These are phyloP conservation scores for Polypedilum pembai DNA, from an alignment of 1,140 invertebrate genomes.

Conservation along the genomic window DNA sequence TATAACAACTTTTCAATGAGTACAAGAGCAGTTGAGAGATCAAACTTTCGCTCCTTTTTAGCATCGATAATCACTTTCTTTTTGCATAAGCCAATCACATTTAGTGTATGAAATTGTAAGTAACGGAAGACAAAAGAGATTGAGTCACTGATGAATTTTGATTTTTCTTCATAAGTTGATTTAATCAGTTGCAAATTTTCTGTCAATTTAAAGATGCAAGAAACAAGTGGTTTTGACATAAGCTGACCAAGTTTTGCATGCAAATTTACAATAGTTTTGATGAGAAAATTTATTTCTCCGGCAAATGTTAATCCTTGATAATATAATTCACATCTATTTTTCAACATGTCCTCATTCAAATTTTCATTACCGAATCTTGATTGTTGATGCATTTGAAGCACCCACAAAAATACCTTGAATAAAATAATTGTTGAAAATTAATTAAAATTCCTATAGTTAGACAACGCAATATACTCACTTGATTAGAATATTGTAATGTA, in stretches of 20 bases:
- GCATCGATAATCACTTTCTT: slow-evolving; percentile 31
- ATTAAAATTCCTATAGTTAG: not conserved
- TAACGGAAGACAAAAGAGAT: slow-evolving; percentile 61
- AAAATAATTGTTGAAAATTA: slow-evolving; percentile 29
- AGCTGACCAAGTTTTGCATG: slow-evolving; percentile 67
- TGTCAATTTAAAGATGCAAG: slow-evolving; percentile 69
- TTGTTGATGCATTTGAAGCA: slow-evolving; percentile 52
- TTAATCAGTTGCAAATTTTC: slow-evolving; percentile 76
- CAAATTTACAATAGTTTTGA: slow-evolving; percentile 68
- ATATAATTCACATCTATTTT: slow-evolving; percentile 52
- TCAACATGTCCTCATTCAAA: slow-evolving; percentile 54
- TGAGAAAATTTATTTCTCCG: slow-evolving; percentile 53
- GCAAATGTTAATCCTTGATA: slow-evolving; percentile 58
- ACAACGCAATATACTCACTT: not conserved
- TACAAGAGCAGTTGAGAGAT: slow-evolving; percentile 63
- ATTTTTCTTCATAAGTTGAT: slow-evolving; percentile 53
- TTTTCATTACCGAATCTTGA: slow-evolving; percentile 48
- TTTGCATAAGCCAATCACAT: slow-evolving; percentile 44
- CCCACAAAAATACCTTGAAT: slow-evolving; percentile 46
- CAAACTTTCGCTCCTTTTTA: slow-evolving; percentile 51
- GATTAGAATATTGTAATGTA: not conserved
- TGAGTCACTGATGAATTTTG: slow-evolving; percentile 51
- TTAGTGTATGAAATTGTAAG: slow-evolving; percentile 57
- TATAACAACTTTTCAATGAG: slow-evolving; percentile 63
- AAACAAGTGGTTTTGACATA: slow-evolving; percentile 67